These are phyloP conservation scores for Palaemon carinicauda DNA, from an alignment of 1,140 invertebrate species.

Conservation along the genomic window DNA sequence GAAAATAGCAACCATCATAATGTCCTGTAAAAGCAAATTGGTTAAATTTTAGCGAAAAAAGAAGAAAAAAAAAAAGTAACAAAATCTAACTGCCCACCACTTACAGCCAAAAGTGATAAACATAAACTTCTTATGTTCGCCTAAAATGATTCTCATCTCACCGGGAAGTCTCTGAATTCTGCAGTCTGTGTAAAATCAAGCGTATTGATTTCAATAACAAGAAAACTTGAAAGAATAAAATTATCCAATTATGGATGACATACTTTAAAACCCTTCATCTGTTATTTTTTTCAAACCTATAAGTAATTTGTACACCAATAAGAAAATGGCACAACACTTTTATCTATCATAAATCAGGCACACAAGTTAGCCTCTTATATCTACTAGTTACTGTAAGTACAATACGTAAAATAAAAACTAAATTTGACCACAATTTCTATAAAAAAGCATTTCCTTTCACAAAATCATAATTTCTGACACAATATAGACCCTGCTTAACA, in stretches of 20 bases:
- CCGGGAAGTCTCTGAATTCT: too few species aligned
- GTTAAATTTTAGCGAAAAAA: background rate
- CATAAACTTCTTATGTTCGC: background rate
- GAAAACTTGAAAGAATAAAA: too few species aligned
- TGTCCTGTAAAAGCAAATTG: background rate
- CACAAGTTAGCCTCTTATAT: conserved; percentile 6
- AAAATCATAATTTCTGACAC: background rate
- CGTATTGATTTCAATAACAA: too few species aligned
- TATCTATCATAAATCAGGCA: conserved; percentile 33
- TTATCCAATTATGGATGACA: too few species aligned
- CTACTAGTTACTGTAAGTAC: too few species aligned
- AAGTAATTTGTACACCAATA: conserved; percentile 47
- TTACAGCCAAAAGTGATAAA: background rate
- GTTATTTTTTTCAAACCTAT: background rate
- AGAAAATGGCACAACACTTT: conserved; percentile 43
- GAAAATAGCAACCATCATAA: too few species aligned
- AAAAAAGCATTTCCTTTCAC: background rate
- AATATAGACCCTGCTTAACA: conserved; percentile 6
- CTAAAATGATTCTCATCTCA: background rate
- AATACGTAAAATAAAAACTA: background rate
- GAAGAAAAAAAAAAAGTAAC: background rate
- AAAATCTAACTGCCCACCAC: conserved; percentile 31
- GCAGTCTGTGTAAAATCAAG: too few species aligned
- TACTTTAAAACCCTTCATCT: conserved; percentile 2
- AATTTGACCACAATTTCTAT: too few species aligned